Evolutionary conservation across 2,113 vertebrate genomes (phyloP), one percentile per base, ranked within the genome.

Genomic region (Festucalex cinctus): DNA sequence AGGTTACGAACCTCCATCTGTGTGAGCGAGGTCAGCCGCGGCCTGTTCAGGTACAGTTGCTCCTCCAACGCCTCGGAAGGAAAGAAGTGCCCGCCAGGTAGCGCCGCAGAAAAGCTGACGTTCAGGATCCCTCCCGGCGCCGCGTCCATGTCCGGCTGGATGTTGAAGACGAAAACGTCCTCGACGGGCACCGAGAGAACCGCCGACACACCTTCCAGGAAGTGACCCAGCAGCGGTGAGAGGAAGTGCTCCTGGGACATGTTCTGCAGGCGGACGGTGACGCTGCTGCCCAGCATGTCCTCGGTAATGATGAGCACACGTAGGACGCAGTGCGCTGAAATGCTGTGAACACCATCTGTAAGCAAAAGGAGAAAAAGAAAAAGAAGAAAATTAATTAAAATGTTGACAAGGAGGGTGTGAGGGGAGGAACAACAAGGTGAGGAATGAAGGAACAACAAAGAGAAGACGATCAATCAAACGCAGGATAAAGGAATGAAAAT

Each of bases 161-260:
- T 95, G 85, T 98, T 99, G 88, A 99, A 99, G 76, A 99, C 92
- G 78, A 97, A 98, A 81, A 98, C 93, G n/a, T 98, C 95, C 70
- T 97, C 96, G 0, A 95, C 91, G 1, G 95, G 95, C 0, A 96
- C 95, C 0, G 94, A 94, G 0, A 99, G 92, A 70, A 98, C 95
- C 0, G 95, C 93, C 2, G 97, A 95, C 85, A 99, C 94, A 0
- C 97, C 97, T 71, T 99, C 96, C 75, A 99, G 89, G 70, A 99
- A 98, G 85, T 90, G 92, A 59, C 91, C 88, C 24, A 99, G 88
- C 70, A 95, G 90, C 0, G 97, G 97, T 0, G 97, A 99, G 24
- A 99, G 92, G 87, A 99, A 99, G 46, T 94, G 94, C 83, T 98
- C 96, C 91, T 99, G 97, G 90, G 96, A 98, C 96, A 99, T 98